Conservation (phyloP, 2,113 vertebrate genomes). For the Cichladusa arquata region DNA sequence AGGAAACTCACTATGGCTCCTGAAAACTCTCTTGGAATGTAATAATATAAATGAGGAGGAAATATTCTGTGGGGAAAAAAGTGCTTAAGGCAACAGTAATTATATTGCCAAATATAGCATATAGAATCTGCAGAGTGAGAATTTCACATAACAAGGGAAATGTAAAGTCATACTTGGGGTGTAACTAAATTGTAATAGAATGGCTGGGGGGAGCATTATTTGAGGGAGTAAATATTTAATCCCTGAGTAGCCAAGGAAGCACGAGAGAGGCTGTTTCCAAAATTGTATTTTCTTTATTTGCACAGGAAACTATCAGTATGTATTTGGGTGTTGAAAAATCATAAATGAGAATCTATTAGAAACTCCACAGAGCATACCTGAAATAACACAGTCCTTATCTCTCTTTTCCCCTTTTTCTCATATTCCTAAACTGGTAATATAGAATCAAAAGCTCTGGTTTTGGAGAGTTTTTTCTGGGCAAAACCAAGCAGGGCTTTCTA, state of each 20-base stretch:
- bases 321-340: background rate
- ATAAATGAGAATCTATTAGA: background rate
- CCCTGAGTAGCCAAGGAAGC: background rate
- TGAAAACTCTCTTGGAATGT: slow-evolving; percentile 49
- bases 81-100: slow-evolving; percentile 64
- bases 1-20: slow-evolving; percentile 7
- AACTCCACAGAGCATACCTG: background rate
- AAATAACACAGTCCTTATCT: background rate
- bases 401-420: background rate
- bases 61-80: slow-evolving; percentile 45
- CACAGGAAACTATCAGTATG: background rate
- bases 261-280: background rate
- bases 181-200: slow-evolving; percentile 31
- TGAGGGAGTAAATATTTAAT: slow-evolving; percentile 16
- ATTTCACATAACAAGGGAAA: slow-evolving; percentile 39
- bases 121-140: slow-evolving; percentile 42
- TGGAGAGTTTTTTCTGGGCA: background rate
- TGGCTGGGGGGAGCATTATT: background rate
- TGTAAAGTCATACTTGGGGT: slow-evolving; percentile 39
- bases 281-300: background rate
- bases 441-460: background rate
- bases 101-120: slow-evolving; percentile 64
- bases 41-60: slow-evolving; percentile 41
- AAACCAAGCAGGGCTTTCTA: background rate
- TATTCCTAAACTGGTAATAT: background rate